Conservation (phyloP, 2,113 vertebrate species). For the Prietella phreatophila region DNA sequence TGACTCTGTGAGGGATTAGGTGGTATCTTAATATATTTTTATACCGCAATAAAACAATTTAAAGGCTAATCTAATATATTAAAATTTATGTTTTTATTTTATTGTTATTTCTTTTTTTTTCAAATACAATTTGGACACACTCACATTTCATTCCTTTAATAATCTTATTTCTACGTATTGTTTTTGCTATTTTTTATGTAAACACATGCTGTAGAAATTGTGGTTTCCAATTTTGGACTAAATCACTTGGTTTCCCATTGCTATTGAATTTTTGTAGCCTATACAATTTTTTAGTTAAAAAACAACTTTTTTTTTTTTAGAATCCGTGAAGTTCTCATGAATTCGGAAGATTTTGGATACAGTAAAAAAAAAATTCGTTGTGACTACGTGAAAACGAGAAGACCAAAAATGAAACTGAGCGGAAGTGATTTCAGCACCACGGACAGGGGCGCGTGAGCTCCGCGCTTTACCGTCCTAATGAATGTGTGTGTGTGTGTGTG, state of each 20-base stretch:
- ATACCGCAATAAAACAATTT: not conserved
- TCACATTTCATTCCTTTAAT: not conserved
- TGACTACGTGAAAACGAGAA: not conserved
- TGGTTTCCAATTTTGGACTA: not conserved
- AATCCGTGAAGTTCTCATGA: not conserved
- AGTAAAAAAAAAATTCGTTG: not conserved
- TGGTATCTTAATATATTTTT: not conserved
- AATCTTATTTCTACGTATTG: not conserved
- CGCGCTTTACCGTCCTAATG: not conserved
- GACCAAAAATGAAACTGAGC: not conserved
- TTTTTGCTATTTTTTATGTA: not conserved
- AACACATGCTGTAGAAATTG: not conserved
- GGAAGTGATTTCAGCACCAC: conserved; percentile 71
- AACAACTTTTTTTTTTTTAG: not conserved
- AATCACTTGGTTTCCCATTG: not conserved
- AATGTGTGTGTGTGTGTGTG: not conserved
- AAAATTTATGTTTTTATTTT: not conserved
- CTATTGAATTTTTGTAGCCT: not conserved
- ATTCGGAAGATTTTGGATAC: not conserved
- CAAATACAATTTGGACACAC: not conserved
- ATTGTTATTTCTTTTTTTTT: not conserved
- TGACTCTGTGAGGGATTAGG: not conserved
- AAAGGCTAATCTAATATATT: not conserved
- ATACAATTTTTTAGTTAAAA: not conserved
- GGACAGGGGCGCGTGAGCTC: conserved; percentile 65